A percentile compares a stretch with the other conserved stretches of the same genome.
Evolutionary conservation across 2,888 invertebrate species (phyloP).

Genomic region (Blastobasis adustella): DNA sequence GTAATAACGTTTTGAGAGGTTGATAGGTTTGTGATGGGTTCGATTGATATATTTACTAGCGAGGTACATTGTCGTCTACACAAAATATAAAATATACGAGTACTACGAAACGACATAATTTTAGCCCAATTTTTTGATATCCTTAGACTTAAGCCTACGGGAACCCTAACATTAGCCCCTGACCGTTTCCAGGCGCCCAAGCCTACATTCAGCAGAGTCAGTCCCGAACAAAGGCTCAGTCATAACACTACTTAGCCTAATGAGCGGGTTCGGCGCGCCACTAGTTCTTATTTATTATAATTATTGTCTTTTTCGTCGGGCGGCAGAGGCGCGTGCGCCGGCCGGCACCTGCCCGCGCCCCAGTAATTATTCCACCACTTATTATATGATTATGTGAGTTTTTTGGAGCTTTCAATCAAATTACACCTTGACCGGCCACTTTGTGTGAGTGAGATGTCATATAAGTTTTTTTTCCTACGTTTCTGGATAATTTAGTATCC

Average conservation of each 20-base stretch:
- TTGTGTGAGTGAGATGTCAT: constrained; percentile 71
- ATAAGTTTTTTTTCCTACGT: constrained; percentile 47
- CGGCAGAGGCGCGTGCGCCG: constrained; percentile 45
- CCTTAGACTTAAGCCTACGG: too few relatives aligned
- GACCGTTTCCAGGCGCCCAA: too few relatives aligned
- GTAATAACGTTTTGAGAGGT: not conserved
- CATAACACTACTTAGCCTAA: not conserved
- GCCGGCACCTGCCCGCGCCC: constrained; percentile 62
- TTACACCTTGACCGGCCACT: constrained; percentile 70
- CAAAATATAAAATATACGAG: too few relatives aligned
- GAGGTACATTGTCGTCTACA: too few relatives aligned
- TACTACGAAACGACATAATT: too few relatives aligned
- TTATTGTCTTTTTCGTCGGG: constrained; percentile 38
- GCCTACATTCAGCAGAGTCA: too few relatives aligned
- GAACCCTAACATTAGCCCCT: too few relatives aligned
- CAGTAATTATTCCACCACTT: constrained; percentile 71
- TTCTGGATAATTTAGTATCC: constrained; percentile 25
- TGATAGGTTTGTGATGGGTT: too few relatives aligned
- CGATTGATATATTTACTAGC: too few relatives aligned
- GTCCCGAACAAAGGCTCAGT: not conserved
- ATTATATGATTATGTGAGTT: constrained; percentile 73
- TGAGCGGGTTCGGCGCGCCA: constrained; percentile 3
- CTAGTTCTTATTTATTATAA: constrained; percentile 26
- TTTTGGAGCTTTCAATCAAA: constrained; percentile 76
- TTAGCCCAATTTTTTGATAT: too few relatives aligned